These are phyloP conservation scores for Lordiphosa fenestrarum DNA, from an alignment of 2,888 invertebrate species.

Conservation along the genomic window DNA sequence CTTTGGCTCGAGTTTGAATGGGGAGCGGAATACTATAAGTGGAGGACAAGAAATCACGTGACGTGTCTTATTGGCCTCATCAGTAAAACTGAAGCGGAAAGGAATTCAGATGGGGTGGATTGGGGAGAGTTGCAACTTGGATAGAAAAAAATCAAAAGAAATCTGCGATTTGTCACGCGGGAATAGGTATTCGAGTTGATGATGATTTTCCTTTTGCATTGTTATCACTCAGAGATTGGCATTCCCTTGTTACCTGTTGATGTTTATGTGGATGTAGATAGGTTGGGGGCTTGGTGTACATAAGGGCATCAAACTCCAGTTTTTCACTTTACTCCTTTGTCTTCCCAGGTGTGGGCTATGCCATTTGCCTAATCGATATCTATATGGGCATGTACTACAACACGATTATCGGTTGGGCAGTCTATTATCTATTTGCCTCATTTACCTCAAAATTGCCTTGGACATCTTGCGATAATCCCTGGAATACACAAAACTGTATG, in stretches of 20 bases:
- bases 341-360: slow-evolving; percentile 92
- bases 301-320: no score
- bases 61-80: slow-evolving; percentile 78
- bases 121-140: not conserved
- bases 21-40: slow-evolving; percentile 9
- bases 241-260: slow-evolving; percentile 53
- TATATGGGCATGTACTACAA: slow-evolving; percentile 99
- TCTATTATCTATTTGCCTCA: slow-evolving; percentile 93
- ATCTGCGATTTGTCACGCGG: slow-evolving; percentile 64
- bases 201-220: slow-evolving; percentile 27
- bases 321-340: not conserved
- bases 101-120: not conserved
- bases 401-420: slow-evolving; percentile 97
- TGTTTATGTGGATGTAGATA: slow-evolving; percentile 7
- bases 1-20: slow-evolving; percentile 52
- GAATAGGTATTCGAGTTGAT: slow-evolving; percentile 51
- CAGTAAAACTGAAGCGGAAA: slow-evolving; percentile 36
- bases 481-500: slow-evolving; percentile 91
- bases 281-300: no score
- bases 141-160: slow-evolving; percentile 21
- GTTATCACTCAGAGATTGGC: slow-evolving; percentile 60
- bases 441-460: slow-evolving; percentile 91
- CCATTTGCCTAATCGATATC: slow-evolving; percentile 96
- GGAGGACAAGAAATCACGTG: slow-evolving; percentile 47
- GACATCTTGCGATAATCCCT: slow-evolving; percentile 91